phyloP scores from a whole-genome alignment of 2,797 vertebrate genomes.

The Crypturellus tataupa region DNA sequence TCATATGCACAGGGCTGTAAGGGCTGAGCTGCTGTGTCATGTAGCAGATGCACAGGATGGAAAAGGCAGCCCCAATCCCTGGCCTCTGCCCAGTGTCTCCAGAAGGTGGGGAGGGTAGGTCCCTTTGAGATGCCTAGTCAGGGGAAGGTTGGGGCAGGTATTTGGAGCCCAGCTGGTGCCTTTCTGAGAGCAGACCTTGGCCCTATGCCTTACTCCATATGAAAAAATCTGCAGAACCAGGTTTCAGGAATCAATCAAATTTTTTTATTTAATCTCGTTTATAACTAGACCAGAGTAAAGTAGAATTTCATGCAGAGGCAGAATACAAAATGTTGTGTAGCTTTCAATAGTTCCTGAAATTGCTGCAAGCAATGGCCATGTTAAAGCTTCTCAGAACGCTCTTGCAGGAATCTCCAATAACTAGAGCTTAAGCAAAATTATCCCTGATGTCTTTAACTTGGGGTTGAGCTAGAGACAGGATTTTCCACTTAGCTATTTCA shows the following conservation, averaged over 20 bases:
- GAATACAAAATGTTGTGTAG: neutral
- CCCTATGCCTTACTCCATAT: too few relatives aligned
- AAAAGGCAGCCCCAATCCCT: neutral
- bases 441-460: conserved; percentile 18
- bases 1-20: neutral
- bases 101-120: neutral
- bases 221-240: neutral
- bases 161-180: neutral
- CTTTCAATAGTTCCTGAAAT: neutral
- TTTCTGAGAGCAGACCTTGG: neutral
- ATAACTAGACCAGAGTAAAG: neutral
- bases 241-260: neutral
- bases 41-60: neutral
- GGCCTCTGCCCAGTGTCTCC: neutral
- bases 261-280: neutral
- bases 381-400: neutral
- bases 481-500: neutral
- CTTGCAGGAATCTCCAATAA: neutral
- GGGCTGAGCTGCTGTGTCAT: neutral
- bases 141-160: neutral
- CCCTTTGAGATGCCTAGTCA: neutral
- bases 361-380: neutral
- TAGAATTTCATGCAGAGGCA: neutral
- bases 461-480: neutral
- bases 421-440: conserved; percentile 1